phyloP scores from a whole-genome alignment of 2,888 invertebrate species.

The Hemicrepidius hirtus region DNA sequence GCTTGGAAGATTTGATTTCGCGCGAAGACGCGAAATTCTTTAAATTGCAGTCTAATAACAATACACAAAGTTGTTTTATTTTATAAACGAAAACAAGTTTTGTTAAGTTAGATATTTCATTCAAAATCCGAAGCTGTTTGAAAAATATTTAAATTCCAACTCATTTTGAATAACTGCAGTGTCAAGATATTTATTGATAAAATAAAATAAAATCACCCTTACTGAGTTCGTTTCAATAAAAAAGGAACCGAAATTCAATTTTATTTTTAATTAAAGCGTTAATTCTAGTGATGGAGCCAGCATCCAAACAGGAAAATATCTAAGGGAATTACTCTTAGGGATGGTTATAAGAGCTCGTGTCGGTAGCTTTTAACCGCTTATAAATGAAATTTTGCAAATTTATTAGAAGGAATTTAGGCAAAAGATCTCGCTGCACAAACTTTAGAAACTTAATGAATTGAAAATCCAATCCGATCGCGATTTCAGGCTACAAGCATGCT shows the following conservation, averaged over 20 bases:
- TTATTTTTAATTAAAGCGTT: constrained; percentile 30
- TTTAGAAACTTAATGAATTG: constrained; percentile 20
- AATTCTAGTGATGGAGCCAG: constrained; percentile 17
- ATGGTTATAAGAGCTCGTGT: constrained; percentile 20
- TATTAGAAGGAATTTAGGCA: constrained; percentile 14
- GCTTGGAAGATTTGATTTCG: constrained; percentile 60
- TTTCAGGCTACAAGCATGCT: neutral
- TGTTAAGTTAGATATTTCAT: constrained; percentile 19
- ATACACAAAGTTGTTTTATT: constrained; percentile 56
- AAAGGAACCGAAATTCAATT: constrained; percentile 23
- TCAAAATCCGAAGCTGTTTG: neutral
- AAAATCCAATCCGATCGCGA: constrained; percentile 15
- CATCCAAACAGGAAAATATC: constrained; percentile 9
- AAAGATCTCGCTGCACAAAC: constrained; percentile 10
- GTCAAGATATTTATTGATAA: constrained; percentile 1
- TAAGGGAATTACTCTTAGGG: constrained; percentile 13
- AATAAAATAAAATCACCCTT: constrained; percentile 1
- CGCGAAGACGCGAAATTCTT: constrained; percentile 56
- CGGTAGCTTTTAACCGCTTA: constrained; percentile 16
- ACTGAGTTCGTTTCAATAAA: constrained; percentile 13
- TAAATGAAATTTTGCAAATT: constrained; percentile 20
- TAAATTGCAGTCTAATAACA: constrained; percentile 57
- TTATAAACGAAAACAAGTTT: constrained; percentile 52
- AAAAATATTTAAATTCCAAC: neutral
- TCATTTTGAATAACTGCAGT: neutral